phyloP scores from a whole-genome alignment of 2,888 invertebrate species.

The Eristalis tenax region DNA sequence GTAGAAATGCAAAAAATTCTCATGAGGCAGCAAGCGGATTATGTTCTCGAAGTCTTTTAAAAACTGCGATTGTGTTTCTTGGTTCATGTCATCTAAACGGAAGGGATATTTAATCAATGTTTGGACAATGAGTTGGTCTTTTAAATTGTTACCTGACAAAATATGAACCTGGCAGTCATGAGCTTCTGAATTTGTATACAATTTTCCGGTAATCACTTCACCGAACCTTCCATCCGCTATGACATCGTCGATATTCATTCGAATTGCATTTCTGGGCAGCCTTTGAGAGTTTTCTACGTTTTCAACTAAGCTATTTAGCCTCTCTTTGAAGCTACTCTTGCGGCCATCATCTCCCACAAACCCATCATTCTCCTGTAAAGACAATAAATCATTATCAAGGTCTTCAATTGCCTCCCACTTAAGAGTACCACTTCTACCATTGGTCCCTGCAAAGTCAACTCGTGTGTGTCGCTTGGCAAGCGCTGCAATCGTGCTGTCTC shows the following conservation, averaged over 20 bases:
- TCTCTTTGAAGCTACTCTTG: conserved; percentile 88
- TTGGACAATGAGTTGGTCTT: background rate
- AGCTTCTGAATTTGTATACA: conserved; percentile 81
- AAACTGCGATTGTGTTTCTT: conserved; percentile 82
- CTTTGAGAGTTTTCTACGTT: conserved; percentile 82
- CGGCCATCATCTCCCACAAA: conserved; percentile 89
- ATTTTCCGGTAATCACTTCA: conserved; percentile 87
- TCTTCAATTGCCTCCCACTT: background rate
- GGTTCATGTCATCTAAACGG: conserved; percentile 81
- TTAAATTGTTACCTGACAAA: conserved; percentile 80
- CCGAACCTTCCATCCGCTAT: conserved; percentile 90
- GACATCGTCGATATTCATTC: conserved; percentile 86
- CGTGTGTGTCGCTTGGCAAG: conserved; percentile 84
- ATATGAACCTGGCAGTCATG: conserved; percentile 85
- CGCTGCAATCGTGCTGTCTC: conserved; percentile 75
- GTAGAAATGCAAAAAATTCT: conserved; percentile 87
- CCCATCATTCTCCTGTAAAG: conserved; percentile 86
- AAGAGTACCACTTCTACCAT: conserved; percentile 86
- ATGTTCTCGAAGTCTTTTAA: conserved; percentile 88
- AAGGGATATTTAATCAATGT: background rate
- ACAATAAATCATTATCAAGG: background rate
- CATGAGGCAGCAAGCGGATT: conserved; percentile 86
- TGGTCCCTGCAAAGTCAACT: conserved; percentile 89
- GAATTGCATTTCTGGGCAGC: conserved; percentile 86
- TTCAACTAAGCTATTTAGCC: conserved; percentile 86